phyloP scores from a whole-genome alignment of 2,888 invertebrate genomes.

The Metopia argyrocephala region DNA sequence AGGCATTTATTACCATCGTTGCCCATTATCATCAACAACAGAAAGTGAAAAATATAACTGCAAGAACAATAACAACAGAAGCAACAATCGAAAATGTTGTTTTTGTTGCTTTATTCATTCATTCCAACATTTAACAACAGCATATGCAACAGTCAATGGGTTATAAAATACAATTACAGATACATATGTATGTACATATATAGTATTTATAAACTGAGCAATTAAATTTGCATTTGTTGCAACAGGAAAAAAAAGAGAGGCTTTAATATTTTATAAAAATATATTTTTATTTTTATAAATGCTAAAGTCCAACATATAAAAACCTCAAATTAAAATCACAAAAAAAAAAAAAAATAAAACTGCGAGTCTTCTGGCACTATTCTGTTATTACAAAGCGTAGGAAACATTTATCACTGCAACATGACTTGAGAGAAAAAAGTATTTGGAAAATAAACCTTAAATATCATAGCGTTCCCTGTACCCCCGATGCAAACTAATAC shows the following conservation, averaged over 20 bases:
- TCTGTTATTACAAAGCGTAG: constrained; percentile 70
- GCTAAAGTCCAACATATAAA: constrained; percentile 5
- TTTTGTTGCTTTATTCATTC: constrained; percentile 51
- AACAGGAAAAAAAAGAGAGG: constrained; percentile 34
- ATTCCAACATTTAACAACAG: constrained; percentile 45
- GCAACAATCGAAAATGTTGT: constrained; percentile 61
- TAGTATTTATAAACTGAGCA: too few species aligned
- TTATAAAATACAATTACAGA: constrained; percentile 37
- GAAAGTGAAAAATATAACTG: too few species aligned
- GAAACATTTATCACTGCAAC: constrained; percentile 77
- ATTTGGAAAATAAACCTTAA: too few species aligned
- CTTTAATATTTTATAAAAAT: neutral
- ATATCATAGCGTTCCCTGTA: too few species aligned
- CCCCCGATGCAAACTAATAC: too few species aligned
- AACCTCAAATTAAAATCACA: constrained; percentile 42
- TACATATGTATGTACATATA: constrained; percentile 57
- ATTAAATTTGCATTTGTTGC: constrained; percentile 79
- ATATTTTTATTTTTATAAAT: neutral
- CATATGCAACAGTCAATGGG: constrained; percentile 34
- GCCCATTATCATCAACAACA: constrained; percentile 57
- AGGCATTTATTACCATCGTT: constrained; percentile 71
- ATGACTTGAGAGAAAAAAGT: constrained; percentile 25
- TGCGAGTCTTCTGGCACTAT: constrained; percentile 64
- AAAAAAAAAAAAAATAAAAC: constrained; percentile 59
- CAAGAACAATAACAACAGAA: constrained; percentile 58